Percentiles rank a stretch among this genome's conserved stretches.
Evolutionary conservation across 2,113 vertebrate genomes (phyloP).

Genomic region (Osmerus mordax): DNA sequence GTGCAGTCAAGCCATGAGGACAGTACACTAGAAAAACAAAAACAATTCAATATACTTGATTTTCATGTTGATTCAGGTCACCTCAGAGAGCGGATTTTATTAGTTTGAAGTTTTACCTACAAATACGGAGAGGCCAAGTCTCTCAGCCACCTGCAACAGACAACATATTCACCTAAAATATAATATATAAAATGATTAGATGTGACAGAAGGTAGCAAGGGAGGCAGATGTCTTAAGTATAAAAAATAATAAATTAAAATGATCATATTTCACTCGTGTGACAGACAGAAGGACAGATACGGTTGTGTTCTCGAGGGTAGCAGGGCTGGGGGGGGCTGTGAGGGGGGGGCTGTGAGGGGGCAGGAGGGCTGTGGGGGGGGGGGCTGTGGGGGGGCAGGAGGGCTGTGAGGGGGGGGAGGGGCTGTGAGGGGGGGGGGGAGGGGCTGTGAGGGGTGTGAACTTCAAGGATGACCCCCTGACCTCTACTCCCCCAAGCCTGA

Average conservation of each 20-base stretch:
- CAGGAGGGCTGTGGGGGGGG: too few species aligned
- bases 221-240: slow-evolving; percentile 47
- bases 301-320: slow-evolving; percentile 32
- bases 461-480: too few species aligned
- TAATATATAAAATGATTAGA: slow-evolving; percentile 53
- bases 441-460: too few species aligned
- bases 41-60: slow-evolving; percentile 27
- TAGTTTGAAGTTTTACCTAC: slow-evolving; percentile 38
- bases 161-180: neutral
- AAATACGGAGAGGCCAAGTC: slow-evolving; percentile 29
- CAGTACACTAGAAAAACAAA: slow-evolving; percentile 45
- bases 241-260: slow-evolving; percentile 81
- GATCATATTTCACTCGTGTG: slow-evolving; percentile 58
- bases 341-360: too few species aligned
- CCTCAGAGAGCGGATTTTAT: slow-evolving; percentile 12
- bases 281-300: slow-evolving; percentile 39
- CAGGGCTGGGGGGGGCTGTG: slow-evolving; percentile 11
- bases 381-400: too few species aligned
- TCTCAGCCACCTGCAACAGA: slow-evolving; percentile 25
- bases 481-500: too few species aligned
- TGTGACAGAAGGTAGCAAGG: slow-evolving; percentile 29
- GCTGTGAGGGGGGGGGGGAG: too few species aligned
- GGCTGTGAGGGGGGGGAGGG: too few species aligned
- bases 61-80: slow-evolving; percentile 9
- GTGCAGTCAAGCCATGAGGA: slow-evolving; percentile 51